Percentiles rank a stretch among this genome's conserved stretches.
Conservation (phyloP, 1,140 invertebrate genomes). For the Asbolus verrucosus region DNA sequence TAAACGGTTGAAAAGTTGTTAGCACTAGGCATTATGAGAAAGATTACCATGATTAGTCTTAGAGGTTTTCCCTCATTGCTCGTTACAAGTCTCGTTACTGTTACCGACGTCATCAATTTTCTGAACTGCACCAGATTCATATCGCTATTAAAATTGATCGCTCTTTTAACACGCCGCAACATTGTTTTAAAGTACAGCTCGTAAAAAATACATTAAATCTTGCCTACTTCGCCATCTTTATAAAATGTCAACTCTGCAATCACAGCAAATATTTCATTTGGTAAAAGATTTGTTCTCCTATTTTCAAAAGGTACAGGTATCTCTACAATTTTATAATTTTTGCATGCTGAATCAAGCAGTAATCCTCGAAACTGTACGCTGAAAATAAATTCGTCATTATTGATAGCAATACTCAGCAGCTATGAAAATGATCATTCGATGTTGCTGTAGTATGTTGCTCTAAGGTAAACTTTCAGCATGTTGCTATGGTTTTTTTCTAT, state of each 20-base stretch:
- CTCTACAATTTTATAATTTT: no score
- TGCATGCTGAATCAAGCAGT: no score
- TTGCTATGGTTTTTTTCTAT: no score
- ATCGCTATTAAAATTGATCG: conserved; percentile 59
- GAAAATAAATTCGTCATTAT: no score
- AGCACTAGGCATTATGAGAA: conserved; percentile 63
- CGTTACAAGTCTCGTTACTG: conserved; percentile 61
- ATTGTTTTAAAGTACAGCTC: conserved; percentile 50
- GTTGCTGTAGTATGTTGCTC: no score
- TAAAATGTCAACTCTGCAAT: no score
- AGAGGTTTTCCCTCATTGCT: conserved; percentile 62
- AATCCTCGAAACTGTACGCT: no score
- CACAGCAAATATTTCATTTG: not conserved
- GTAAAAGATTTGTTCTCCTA: not conserved
- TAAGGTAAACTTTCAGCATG: no score
- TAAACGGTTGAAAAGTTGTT: conserved; percentile 65
- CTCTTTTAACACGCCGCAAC: conserved; percentile 51
- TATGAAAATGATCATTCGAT: no score
- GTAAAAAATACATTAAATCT: conserved; percentile 47
- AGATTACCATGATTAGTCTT: conserved; percentile 64
- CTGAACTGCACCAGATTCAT: conserved; percentile 54
- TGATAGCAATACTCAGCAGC: no score
- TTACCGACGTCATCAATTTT: conserved; percentile 63
- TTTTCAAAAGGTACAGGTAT: no score
- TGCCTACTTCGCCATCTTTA: conserved; percentile 20